Percentiles rank a stretch among this genome's conserved stretches.
Evolutionary conservation across 2,888 invertebrate genomes (phyloP).

Genomic region (Mermis nigrescens): DNA sequence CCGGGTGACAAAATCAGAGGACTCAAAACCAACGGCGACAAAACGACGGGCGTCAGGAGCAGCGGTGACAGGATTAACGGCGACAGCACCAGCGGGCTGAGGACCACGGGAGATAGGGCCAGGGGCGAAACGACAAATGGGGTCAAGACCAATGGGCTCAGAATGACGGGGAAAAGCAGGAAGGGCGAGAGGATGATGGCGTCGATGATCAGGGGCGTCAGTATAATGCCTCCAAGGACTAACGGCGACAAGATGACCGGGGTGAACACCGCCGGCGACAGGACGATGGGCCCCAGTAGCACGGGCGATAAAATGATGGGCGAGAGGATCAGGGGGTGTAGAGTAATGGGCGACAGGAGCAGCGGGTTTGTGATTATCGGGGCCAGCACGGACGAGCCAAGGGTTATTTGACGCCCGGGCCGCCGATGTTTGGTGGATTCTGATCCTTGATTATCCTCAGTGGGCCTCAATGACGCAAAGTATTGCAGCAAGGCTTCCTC

Average conservation of each 20-base stretch:
- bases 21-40: neutral
- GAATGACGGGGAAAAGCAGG: neutral
- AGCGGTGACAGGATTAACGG: neutral
- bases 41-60: neutral
- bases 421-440: neutral
- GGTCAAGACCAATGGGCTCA: neutral
- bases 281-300: neutral
- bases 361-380: neutral
- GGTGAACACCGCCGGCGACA: constrained; percentile 1
- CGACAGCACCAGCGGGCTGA: neutral
- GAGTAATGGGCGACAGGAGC: neutral
- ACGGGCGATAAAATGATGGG: neutral
- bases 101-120: neutral
- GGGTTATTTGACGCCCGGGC: neutral
- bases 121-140: neutral
- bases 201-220: neutral
- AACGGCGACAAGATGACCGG: neutral
- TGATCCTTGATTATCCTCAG: neutral
- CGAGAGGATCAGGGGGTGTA: neutral
- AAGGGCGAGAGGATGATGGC: neutral
- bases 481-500: neutral
- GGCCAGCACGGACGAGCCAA: neutral
- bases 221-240: neutral
- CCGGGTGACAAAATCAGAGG: neutral
- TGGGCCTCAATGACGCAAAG: neutral